Percentiles rank a stretch among this genome's conserved stretches.
These are phyloP conservation scores for Takifugu bimaculatus DNA, from an alignment of 2,113 vertebrate species.

Conservation along the genomic window DNA sequence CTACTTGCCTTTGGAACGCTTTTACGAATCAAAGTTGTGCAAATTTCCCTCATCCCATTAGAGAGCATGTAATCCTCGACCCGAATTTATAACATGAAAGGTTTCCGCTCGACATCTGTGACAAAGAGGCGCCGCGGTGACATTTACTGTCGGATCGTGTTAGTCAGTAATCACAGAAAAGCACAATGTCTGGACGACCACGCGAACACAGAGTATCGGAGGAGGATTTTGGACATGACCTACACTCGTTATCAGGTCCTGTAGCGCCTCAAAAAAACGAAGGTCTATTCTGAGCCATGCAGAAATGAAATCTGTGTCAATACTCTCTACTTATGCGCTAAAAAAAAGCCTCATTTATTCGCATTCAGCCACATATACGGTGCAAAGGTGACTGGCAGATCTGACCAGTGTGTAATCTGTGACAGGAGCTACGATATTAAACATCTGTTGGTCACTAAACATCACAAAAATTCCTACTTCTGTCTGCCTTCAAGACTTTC, in stretches of 20 bases:
- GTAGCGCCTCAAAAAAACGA: not conserved
- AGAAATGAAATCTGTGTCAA: too few species aligned
- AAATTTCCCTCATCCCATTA: slow-evolving; percentile 50
- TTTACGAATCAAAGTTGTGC: slow-evolving; percentile 35
- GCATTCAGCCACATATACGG: too few species aligned
- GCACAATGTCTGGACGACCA: slow-evolving; percentile 13
- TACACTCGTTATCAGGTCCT: not conserved
- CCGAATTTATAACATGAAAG: slow-evolving; percentile 66
- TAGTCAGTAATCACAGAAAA: slow-evolving; percentile 44
- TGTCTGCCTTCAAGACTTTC: too few species aligned
- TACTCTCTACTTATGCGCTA: too few species aligned
- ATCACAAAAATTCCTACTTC: too few species aligned
- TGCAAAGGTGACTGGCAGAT: too few species aligned
- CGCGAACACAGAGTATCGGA: slow-evolving; percentile 8
- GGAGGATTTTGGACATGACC: not conserved
- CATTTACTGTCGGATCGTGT: slow-evolving; percentile 58
- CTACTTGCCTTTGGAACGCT: slow-evolving; percentile 36
- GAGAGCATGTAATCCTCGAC: slow-evolving; percentile 54
- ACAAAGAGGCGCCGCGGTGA: slow-evolving; percentile 36
- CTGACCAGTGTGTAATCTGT: too few species aligned
- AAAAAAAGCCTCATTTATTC: too few species aligned
- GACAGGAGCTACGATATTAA: too few species aligned
- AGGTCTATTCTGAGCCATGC: not conserved
- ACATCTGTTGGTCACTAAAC: too few species aligned
- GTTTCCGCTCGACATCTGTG: slow-evolving; percentile 24